Percentiles rank a stretch among this genome's conserved stretches.
Evolutionary conservation across 2,888 invertebrate genomes (phyloP).

Genomic region (Leptinotarsa rubiginosa): DNA sequence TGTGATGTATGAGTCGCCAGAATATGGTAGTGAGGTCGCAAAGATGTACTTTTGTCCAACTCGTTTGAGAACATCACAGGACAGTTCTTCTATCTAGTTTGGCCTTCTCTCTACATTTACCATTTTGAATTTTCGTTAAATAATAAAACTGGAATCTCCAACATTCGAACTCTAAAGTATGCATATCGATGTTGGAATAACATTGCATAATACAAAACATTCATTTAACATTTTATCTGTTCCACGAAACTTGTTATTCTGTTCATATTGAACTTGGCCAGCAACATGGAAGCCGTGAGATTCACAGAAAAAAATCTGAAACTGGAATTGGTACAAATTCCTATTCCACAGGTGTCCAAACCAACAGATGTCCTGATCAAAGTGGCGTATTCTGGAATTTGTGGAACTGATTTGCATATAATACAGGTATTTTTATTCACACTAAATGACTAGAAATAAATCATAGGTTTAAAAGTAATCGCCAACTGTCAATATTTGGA

Average conservation of each 20-base stretch:
- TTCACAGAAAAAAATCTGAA: slow-evolving; percentile 68
- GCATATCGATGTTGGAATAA: not conserved
- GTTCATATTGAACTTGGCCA: no score
- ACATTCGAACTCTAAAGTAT: not conserved
- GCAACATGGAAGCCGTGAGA: slow-evolving; percentile 71
- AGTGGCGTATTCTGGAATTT: slow-evolving; percentile 77
- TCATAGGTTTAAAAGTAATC: no score
- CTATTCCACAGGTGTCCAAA: slow-evolving; percentile 67
- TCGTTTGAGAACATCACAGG: no score
- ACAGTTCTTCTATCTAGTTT: no score
- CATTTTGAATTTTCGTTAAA: not conserved
- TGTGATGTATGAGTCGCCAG: no score
- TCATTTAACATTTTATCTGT: not conserved
- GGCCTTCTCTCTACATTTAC: no score
- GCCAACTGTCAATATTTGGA: no score
- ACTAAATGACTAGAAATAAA: no score
- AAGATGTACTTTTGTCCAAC: no score
- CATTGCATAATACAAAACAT: not conserved
- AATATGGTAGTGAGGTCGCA: no score
- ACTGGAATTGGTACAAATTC: slow-evolving; percentile 66
- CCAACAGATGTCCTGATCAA: slow-evolving; percentile 73
- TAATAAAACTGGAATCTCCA: not conserved
- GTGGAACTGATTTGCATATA: slow-evolving; percentile 81
- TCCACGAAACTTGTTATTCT: not conserved
- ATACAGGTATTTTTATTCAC: slow-evolving; percentile 69